Conservation (phyloP, 2,797 vertebrate genomes). For the Sebastolobus alascanus region DNA sequence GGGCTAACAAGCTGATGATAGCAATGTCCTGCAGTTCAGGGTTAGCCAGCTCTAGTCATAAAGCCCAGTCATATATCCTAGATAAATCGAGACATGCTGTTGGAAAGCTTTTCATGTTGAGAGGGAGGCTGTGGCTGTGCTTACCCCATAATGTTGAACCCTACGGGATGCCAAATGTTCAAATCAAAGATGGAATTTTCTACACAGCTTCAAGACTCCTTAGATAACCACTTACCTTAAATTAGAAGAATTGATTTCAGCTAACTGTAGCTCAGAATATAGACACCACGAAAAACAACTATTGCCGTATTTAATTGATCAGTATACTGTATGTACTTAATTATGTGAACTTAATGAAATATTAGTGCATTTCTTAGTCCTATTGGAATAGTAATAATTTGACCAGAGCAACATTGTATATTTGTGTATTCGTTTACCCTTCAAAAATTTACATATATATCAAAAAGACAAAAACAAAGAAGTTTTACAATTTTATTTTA, state of each 20-base stretch:
- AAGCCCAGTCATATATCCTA: neutral
- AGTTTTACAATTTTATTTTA: neutral
- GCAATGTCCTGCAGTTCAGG: neutral
- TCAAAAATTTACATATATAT: neutral
- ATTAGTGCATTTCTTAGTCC: neutral
- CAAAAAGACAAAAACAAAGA: neutral
- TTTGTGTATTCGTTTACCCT: neutral
- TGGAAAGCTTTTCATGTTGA: constrained; percentile 14
- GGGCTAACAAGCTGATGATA: neutral
- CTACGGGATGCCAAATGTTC: neutral
- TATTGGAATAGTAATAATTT: neutral
- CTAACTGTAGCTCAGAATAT: neutral
- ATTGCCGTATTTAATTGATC: neutral
- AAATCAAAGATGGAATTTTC: neutral
- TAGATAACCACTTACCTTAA: neutral
- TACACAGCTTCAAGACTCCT: neutral
- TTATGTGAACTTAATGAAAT: neutral
- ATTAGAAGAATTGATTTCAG: neutral
- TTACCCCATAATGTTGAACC: neutral
- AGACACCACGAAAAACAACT: neutral
- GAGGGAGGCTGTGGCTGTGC: neutral
- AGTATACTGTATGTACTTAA: neutral
- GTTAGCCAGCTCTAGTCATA: neutral
- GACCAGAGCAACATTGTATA: too few relatives aligned
- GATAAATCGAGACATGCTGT: constrained; percentile 2